phyloP scores from a whole-genome alignment of 2,797 vertebrate genomes.

The Squalus acanthias region DNA sequence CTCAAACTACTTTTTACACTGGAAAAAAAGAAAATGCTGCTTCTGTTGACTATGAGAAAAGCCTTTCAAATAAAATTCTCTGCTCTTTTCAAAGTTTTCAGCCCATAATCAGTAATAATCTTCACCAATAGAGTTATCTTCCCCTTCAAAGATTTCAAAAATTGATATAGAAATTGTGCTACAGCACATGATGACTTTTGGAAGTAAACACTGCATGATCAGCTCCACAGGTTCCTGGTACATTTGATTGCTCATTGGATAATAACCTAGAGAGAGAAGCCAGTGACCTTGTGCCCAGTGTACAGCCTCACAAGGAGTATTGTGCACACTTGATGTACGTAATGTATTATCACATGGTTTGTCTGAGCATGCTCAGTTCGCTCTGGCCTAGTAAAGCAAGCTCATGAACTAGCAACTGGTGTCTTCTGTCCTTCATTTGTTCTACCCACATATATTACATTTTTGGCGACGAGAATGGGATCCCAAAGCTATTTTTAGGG shows the following conservation, averaged over 20 bases:
- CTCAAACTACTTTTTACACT: neutral
- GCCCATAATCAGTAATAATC: neutral
- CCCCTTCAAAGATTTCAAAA: neutral
- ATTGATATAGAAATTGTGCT: neutral
- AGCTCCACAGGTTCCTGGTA: neutral
- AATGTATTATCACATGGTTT: too few relatives aligned
- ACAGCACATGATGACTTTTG: neutral
- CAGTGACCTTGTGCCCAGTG: too few relatives aligned
- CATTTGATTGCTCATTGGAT: too few relatives aligned
- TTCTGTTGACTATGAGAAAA: neutral
- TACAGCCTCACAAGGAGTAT: too few relatives aligned
- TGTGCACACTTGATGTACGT: neutral
- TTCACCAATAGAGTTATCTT: neutral
- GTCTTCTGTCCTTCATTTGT: too few relatives aligned
- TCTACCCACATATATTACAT: too few relatives aligned
- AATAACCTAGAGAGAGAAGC: too few relatives aligned
- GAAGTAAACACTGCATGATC: neutral
- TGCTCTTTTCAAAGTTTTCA: neutral
- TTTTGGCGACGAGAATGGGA: too few relatives aligned
- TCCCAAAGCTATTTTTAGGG: too few relatives aligned
- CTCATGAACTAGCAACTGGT: too few relatives aligned
- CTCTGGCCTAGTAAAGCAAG: too few relatives aligned
- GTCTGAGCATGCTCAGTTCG: too few relatives aligned
- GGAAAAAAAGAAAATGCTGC: neutral
- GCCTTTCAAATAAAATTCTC: neutral